These are phyloP conservation scores for Scaeva pyrastri DNA, from an alignment of 2,888 invertebrate species.

Conservation along the genomic window DNA sequence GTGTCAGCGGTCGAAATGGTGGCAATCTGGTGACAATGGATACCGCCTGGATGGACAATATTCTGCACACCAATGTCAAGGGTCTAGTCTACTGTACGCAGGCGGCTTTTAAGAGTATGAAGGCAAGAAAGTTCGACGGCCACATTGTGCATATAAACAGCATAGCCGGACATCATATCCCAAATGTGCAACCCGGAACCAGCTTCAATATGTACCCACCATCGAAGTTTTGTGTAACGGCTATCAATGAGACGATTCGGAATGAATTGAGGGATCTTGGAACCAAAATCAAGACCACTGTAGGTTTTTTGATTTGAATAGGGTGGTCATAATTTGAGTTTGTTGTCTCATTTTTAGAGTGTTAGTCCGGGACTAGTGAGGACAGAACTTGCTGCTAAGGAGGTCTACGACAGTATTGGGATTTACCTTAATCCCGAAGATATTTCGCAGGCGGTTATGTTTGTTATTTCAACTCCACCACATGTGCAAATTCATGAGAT, in stretches of 20 bases:
- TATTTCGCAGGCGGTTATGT: constrained; percentile 50
- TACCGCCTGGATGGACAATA: constrained; percentile 49
- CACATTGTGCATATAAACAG: constrained; percentile 83
- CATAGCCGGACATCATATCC: constrained; percentile 76
- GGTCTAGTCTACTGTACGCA: constrained; percentile 83
- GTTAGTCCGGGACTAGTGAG: constrained; percentile 56
- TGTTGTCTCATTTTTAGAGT: constrained; percentile 29
- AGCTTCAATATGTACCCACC: constrained; percentile 76
- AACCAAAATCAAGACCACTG: constrained; percentile 77
- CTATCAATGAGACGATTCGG: constrained; percentile 76
- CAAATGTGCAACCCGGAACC: background rate
- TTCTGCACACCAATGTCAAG: constrained; percentile 83
- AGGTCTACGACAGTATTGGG: constrained; percentile 77
- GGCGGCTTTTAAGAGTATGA: constrained; percentile 84
- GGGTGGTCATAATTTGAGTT: background rate
- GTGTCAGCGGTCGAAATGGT: constrained; percentile 15
- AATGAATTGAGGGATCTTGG: constrained; percentile 76
- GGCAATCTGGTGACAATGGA: constrained; percentile 52
- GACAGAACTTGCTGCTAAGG: constrained; percentile 48
- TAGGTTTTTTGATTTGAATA: constrained; percentile 53
- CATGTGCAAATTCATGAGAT: constrained; percentile 63
- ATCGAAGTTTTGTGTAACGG: constrained; percentile 77
- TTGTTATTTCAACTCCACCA: constrained; percentile 52
- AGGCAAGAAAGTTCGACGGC: constrained; percentile 80
- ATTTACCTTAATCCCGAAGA: constrained; percentile 41